Percentiles rank a stretch among this genome's conserved stretches.
These are phyloP conservation scores for Dorcus parallelipipedus DNA, from an alignment of 2,888 invertebrate genomes.

Conservation along the genomic window DNA sequence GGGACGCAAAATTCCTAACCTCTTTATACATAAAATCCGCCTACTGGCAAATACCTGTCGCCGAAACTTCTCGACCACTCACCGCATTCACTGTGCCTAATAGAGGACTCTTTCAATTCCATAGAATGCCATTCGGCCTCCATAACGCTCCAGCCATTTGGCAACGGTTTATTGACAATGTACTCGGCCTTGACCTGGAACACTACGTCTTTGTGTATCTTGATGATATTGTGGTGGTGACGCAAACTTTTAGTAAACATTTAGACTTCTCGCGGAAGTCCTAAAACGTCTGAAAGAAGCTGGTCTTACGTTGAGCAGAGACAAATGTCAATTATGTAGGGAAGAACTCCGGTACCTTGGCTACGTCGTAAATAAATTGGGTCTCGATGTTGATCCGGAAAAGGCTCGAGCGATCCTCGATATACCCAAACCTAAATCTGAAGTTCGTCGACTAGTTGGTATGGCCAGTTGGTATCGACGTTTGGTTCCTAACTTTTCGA, in stretches of 20 bases:
- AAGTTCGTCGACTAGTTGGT: slow-evolving; percentile 32
- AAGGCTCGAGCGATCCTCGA: slow-evolving; percentile 22
- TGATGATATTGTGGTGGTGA: slow-evolving; percentile 7
- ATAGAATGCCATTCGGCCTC: slow-evolving; percentile 32
- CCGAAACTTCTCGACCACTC: slow-evolving; percentile 16
- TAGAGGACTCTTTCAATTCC: slow-evolving; percentile 32
- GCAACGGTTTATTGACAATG: slow-evolving; percentile 29
- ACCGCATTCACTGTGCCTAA: slow-evolving; percentile 35
- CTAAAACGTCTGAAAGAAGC: background rate
- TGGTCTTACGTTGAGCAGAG: slow-evolving; percentile 16
- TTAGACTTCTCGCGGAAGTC: slow-evolving; percentile 1
- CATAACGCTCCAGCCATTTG: slow-evolving; percentile 32
- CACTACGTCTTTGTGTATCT: slow-evolving; percentile 5
- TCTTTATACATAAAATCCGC: slow-evolving; percentile 26
- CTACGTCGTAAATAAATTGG: slow-evolving; percentile 27
- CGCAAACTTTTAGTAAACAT: slow-evolving; percentile 2
- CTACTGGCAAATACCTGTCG: slow-evolving; percentile 33
- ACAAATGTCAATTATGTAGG: slow-evolving; percentile 26
- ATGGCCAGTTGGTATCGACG: slow-evolving; percentile 33
- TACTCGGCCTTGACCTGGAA: slow-evolving; percentile 26
- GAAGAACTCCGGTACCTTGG: slow-evolving; percentile 31
- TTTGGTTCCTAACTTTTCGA: slow-evolving; percentile 22
- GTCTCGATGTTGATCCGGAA: slow-evolving; percentile 24
- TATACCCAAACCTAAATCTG: slow-evolving; percentile 25
- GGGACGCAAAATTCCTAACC: slow-evolving; percentile 18